A percentile compares a stretch with the other conserved stretches of the same genome.
Evolutionary conservation across 2,888 invertebrate genomes (phyloP).

Genomic region (Drosophila leonis): DNA sequence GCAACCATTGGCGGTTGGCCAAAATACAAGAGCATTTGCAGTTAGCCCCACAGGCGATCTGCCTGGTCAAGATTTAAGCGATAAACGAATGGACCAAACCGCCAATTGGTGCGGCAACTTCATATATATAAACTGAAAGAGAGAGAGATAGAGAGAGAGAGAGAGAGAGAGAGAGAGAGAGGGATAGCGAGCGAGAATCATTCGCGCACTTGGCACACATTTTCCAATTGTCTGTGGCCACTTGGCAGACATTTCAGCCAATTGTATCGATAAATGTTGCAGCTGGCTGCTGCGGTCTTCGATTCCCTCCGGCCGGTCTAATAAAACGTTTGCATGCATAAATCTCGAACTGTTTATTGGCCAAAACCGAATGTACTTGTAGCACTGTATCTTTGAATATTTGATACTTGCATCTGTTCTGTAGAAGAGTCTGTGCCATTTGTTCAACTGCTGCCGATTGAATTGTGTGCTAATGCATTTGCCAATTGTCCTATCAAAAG

Average conservation of each 20-base stretch:
- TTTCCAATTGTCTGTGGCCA: slow-evolving; percentile 48
- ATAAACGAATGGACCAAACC: slow-evolving; percentile 52
- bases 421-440: slow-evolving; percentile 18
- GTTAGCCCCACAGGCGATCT: slow-evolving; percentile 28
- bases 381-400: slow-evolving; percentile 26
- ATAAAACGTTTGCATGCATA: slow-evolving; percentile 64
- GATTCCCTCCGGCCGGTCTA: slow-evolving; percentile 23
- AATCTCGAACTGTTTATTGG: slow-evolving; percentile 64
- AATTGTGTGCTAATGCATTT: slow-evolving; percentile 49
- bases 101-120: slow-evolving; percentile 41
- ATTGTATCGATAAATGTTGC: slow-evolving; percentile 67
- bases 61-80: slow-evolving; percentile 47
- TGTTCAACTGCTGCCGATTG: slow-evolving; percentile 28
- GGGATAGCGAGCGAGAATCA: slow-evolving; percentile 5
- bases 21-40: slow-evolving; percentile 34
- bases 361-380: slow-evolving; percentile 16
- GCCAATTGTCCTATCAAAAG: slow-evolving; percentile 30
- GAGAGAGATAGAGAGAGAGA: not conserved
- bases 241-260: slow-evolving; percentile 55
- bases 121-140: slow-evolving; percentile 1
- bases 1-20: slow-evolving; percentile 54
- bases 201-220: slow-evolving; percentile 64
- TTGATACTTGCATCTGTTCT: slow-evolving; percentile 27
- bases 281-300: slow-evolving; percentile 37
- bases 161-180: not conserved